Conservation (phyloP, 2,888 invertebrate genomes). For the Isotomurus palustris region DNA sequence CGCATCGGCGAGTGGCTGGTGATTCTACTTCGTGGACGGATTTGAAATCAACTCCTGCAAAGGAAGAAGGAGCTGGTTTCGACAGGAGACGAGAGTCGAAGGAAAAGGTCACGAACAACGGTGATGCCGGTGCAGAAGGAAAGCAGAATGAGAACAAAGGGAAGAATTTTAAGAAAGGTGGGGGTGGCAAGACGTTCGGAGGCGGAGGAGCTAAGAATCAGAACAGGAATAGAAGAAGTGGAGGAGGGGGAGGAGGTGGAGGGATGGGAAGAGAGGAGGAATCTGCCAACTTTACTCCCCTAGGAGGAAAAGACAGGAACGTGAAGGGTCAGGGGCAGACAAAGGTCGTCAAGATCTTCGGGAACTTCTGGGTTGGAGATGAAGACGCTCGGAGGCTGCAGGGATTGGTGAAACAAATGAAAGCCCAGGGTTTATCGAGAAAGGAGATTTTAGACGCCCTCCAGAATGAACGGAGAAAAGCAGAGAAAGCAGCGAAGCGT, state of each 20-base stretch:
- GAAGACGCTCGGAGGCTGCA: slow-evolving; percentile 64
- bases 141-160: slow-evolving; percentile 43
- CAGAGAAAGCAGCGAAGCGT: slow-evolving; percentile 66
- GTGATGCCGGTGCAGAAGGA: too few species aligned
- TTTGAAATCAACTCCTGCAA: slow-evolving; percentile 51
- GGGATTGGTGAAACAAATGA: slow-evolving; percentile 61
- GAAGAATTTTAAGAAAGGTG: slow-evolving; percentile 23
- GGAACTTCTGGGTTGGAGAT: slow-evolving; percentile 67
- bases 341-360: slow-evolving; percentile 53
- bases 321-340: slow-evolving; percentile 32
- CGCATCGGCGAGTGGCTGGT: slow-evolving; percentile 64
- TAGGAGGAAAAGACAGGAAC: slow-evolving; percentile 19
- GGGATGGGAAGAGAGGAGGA: slow-evolving; percentile 51
- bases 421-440: slow-evolving; percentile 60
- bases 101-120: slow-evolving; percentile 47
- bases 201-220: neutral
- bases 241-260: slow-evolving; percentile 27
- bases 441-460: slow-evolving; percentile 63
- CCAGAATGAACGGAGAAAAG: slow-evolving; percentile 65
- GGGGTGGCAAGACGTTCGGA: too few species aligned
- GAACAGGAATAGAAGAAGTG: neutral
- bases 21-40: slow-evolving; percentile 69
- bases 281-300: slow-evolving; percentile 47
- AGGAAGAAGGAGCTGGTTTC: slow-evolving; percentile 11
- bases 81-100: slow-evolving; percentile 51